Evolutionary conservation across 2,113 vertebrate genomes (phyloP), one percentile per base, ranked within the genome.

Genomic region (Gallinago media): DNA sequence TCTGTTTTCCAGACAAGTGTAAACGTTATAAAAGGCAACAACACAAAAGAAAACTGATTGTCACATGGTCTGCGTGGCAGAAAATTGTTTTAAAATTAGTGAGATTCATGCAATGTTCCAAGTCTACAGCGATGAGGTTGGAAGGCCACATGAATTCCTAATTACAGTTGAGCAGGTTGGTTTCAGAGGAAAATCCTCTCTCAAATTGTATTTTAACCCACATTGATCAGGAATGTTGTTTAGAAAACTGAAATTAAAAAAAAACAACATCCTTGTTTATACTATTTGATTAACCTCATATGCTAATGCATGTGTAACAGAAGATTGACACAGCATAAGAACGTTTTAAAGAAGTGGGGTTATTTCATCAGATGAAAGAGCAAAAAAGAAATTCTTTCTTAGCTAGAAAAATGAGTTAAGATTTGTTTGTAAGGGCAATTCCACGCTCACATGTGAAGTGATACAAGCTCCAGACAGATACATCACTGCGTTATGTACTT

Each of bases 191-290:
- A 73, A 77, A 85, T n/a, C 12, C n/a, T 65, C 47, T 31, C 44
- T 77, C 31, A 82, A 73, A 81, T 44, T n/a, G 6, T 36, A 25
- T 80, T 84, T 71, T 80, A 54, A 22, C 26, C 55, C 46, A 55
- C 46, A 46, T 0, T 29, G 40, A 27, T 47, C 8, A 55, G 32
- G 23, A 63, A 9, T 18, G 16, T 9, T 49, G 18, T 40, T 73
- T 73, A 68, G 50, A 55, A 81, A 91, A 67, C 20, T 21, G 26
- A 52, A 68, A 25, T 38, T 65, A 31, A 42, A 70, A 34, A 77
- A n/a, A 8, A n/a, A n/a, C n/a, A 1, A 38, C 9, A 0, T 2
- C 2, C 4, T 55, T 31, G 1, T 65, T 66, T 54, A 40, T 13
- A 54, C 9, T 76, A 59, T 47, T 66, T 71, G 29, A 31, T 47